Conservation (phyloP, 2,113 vertebrate species). For the Glaucidium brasilianum region DNA sequence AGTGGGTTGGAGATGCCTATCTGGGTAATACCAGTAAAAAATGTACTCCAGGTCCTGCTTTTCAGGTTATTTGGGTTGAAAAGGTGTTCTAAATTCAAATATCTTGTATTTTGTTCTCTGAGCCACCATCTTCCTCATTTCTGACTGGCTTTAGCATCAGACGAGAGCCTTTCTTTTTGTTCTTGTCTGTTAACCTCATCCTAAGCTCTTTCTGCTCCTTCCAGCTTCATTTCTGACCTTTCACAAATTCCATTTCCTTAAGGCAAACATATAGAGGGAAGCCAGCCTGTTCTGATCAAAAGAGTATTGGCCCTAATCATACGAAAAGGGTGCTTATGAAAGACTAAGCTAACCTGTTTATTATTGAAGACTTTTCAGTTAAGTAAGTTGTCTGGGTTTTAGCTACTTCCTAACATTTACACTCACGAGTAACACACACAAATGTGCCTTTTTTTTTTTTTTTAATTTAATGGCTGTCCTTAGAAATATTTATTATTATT, state of each 20-base stretch:
- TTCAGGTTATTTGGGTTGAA: background rate
- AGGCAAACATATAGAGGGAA: background rate
- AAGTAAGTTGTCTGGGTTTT: background rate
- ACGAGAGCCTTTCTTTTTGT: background rate
- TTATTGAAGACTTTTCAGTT: background rate
- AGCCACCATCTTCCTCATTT: background rate
- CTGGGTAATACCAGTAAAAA: background rate
- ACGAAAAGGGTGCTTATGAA: background rate
- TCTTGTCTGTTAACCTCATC: background rate
- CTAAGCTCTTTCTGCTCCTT: background rate
- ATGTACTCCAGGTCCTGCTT: background rate
- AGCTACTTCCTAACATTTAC: background rate
- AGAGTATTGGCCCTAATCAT: background rate
- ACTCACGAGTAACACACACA: background rate
- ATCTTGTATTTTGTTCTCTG: background rate
- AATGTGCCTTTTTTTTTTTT: background rate
- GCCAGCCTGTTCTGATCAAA: background rate
- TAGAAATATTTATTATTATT: background rate
- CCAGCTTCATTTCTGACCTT: background rate
- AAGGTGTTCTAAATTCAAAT: background rate
- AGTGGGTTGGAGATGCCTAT: background rate
- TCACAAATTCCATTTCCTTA: background rate
- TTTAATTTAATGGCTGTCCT: background rate
- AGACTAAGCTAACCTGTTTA: background rate
- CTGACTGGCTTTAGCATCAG: background rate